Evolutionary conservation across 2,888 invertebrate genomes (phyloP), one percentile per base, ranked within the genome.

Genomic region (Pilophorus perplexus): DNA sequence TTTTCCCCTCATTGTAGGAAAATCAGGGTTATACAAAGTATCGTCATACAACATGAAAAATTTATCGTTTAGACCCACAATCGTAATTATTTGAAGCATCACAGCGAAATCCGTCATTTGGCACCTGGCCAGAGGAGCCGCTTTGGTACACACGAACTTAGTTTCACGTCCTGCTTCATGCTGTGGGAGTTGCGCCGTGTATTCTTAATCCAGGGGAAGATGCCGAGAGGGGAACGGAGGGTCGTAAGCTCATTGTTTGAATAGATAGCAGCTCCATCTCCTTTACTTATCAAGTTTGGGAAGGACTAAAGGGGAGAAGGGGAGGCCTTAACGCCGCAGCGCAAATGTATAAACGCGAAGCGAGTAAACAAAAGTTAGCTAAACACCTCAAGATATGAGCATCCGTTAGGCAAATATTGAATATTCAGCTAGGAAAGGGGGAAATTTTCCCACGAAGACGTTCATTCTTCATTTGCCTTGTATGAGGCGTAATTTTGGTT

Each of bases 191-290:
- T 22, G 46, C 46, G 20, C 22, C 46, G 12, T 46, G 46, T 25
- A 46, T 46, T 46, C 46, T 46, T 46, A 46, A 46, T 46, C 46
- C 46, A n/a, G n/a, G n/a, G n/a, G n/a, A n/a, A n/a, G n/a, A n/a
- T 46, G 46, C 25, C 12, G 46, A 46, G 46, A 25, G 22, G 12
- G 25, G 25, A 46, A 22, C 46, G 23, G 22, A 22, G 12, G 22
- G 22, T 23, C n/a, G 23, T 46, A 46, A 46, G 46, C 46, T 25
- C 25, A 46, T 46, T 46, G 46, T 46, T 46, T 46, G 46, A 23
- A 46, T 46, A 46, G 46, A 46, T 46, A 46, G 25, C 46, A 25
- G 46, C 46, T n/a, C n/a, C n/a, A 46, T 46, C 46, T 23, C 46
- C 46, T 46, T 46, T n/a, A n/a, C n/a, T n/a, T 46, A 46, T 46